Evolutionary conservation across 37 sponge, comb jelly and placozoan genomes (phyloP).

Genomic region (Eunapius fragilis): DNA sequence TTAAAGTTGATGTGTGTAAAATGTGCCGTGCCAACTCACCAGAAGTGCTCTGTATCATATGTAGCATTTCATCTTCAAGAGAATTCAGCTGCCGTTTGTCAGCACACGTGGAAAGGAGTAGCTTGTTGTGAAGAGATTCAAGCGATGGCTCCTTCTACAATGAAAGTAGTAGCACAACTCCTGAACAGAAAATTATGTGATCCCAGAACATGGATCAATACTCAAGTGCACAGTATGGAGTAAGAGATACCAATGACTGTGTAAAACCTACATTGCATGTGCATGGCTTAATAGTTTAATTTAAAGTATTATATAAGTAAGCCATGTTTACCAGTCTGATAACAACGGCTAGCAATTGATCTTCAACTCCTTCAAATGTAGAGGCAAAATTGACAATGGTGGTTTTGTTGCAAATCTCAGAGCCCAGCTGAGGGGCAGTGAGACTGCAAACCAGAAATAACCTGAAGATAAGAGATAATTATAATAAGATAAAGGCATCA

Average conservation of each 20-base stretch:
- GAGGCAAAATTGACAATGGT: constrained; percentile 72
- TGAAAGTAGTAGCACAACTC: no score
- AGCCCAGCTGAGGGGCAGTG: constrained; percentile 29
- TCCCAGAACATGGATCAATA: no score
- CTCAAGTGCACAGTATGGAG: no score
- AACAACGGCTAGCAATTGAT: constrained; percentile 59
- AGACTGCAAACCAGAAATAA: constrained; percentile 43
- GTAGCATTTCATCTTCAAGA: constrained; percentile 53
- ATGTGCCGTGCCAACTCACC: constrained; percentile 22
- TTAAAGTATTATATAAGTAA: not conserved
- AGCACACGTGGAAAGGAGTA: constrained; percentile 29
- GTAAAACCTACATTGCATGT: no score
- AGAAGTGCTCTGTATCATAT: constrained; percentile 21
- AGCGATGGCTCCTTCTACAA: constrained; percentile 55
- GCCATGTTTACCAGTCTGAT: constrained; percentile 37
- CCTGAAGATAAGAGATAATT: not conserved
- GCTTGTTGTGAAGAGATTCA: constrained; percentile 37
- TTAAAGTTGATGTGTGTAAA: constrained; percentile 14
- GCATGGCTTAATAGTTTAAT: no score
- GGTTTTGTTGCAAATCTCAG: constrained; percentile 66
- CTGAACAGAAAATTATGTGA: no score
- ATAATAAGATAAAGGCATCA: not conserved
- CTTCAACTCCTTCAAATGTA: constrained; percentile 61
- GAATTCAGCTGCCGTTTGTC: constrained; percentile 36
- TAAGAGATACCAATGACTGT: no score